Evolutionary conservation across 2,888 invertebrate species (phyloP), one percentile per base, ranked within the genome.

Genomic region (Autographa gamma): DNA sequence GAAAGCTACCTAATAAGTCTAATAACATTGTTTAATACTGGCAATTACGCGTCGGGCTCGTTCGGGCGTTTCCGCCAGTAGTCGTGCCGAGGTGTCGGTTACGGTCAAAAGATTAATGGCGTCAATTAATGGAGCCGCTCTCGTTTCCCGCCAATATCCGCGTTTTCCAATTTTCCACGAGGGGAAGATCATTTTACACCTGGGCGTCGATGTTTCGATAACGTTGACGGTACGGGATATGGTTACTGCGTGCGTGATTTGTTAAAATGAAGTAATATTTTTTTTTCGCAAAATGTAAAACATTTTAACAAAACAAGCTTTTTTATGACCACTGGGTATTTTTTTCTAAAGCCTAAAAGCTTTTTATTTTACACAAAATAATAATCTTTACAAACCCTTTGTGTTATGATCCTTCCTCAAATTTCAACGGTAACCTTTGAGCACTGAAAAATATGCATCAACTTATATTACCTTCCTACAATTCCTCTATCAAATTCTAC

Each of bases 21-120:
- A 73, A 68, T 67, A 64, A 69, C 61, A 70, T 63, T 63, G 67
- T 74, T 66, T 69, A 61, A 73, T 71, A 71, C 74, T 60, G 61
- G 67, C 70, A 75, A 79, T 79, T 79, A 74, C 41, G 43, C 38
- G 48, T 80, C 76, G 74, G 74, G 19, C 11, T 48, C 48, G 31
- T 64, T 84, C 83, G 83, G 70, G 32, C 56, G 52, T 69, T 79
- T 80, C 67, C 83, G 81, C 73, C 73, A 64, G 71, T 43, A 56
- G 61, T 79, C 73, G 79, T 66, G 75, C 68, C 73, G 74, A 82
- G 85, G 86, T 85, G 85, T 89, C 85, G 85, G 88, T 86, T 87
- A 83, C 88, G 87, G 89, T 88, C 86, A 87, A 86, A 89, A 93
- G 92, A 94, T 93, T 91, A 92, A 94, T 93, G 91, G 85, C 77